Base-by-base conservation (phyloP, 2,797 vertebrate species). In the Adelosebastes latens region DNA sequence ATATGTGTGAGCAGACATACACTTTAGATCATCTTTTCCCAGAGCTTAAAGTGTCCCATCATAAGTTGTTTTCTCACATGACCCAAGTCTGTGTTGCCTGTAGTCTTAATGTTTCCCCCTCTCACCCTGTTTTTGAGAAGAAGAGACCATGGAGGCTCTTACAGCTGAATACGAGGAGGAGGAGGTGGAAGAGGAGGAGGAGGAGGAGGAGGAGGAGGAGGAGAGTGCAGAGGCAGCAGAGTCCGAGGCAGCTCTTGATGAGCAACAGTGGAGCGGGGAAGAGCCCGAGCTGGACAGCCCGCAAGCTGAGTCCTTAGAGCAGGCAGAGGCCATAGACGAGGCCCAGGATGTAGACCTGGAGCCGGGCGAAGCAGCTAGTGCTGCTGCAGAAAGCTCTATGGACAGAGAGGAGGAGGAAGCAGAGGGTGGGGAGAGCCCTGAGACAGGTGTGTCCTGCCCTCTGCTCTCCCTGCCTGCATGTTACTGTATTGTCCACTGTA, bases 361-460 rank as follows among this genome's bases (percentile, higher is more conserved):
- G 84, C 94, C 92, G 90, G 89, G 90, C 71, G 94, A 96, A 94
- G 96, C 92, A 95, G 93, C 94, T 95, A 95, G 92, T 95, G 93
- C 93, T 93, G 95, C 93, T 61, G 79, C 93, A 85, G 94, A 95
- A 86, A 94, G 93, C 93, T 93, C 94, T 84, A 92, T 96, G 93
- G 96, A 96, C 94, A 94, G 93, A 94, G 87, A 72, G 92, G 88
- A 79, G 92, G 94, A 93, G 90, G 90, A 94, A 93, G 96, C 91
- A 96, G 95, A 94, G 95, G 89, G 73, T 52, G 96, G 95, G 93
- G 94, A 93, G 88, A 94, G 95, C 91, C 88, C 95, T 73, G 93
- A 94, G 95, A 97, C 97, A 98, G 97, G 97, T 99, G 97, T 97
- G 97, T 98, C 95, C 93, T 94, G 92, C 92, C 89, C 94, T 94